These are phyloP conservation scores for Phymatocera aterrima DNA, from an alignment of 2,888 invertebrate genomes.

Conservation along the genomic window DNA sequence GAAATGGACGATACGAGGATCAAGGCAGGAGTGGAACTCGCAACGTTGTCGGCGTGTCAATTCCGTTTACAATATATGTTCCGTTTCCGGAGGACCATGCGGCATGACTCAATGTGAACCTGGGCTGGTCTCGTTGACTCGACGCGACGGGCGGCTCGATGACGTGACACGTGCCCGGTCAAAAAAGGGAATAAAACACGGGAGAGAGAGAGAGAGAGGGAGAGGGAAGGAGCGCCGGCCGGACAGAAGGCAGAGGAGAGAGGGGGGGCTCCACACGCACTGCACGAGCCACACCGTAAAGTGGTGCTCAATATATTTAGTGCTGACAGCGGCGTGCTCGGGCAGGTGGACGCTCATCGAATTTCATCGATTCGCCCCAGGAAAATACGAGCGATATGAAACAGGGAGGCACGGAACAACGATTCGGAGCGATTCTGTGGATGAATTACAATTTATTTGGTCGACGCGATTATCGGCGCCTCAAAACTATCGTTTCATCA, in stretches of 20 bases:
- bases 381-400: no score
- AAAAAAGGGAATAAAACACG: background rate
- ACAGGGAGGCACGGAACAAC: no score
- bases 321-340: no score
- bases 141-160: constrained; percentile 27
- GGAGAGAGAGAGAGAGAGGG: background rate
- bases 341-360: no score
- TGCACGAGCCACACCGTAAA: constrained; percentile 9
- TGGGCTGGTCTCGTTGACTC: background rate
- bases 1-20: no score
- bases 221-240: background rate
- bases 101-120: constrained; percentile 38
- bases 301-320: constrained; percentile 16
- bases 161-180: constrained; percentile 36
- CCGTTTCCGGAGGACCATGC: background rate
- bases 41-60: background rate
- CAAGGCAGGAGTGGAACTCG: background rate
- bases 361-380: no score
- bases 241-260: background rate
- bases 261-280: constrained; percentile 6
- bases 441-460: no score
- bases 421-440: no score
- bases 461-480: no score
- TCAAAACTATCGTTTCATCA: no score
- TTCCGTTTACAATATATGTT: background rate